These are phyloP conservation scores for Tarsius wallacei DNA, from an alignment of 2,797 vertebrate species.

Conservation along the genomic window DNA sequence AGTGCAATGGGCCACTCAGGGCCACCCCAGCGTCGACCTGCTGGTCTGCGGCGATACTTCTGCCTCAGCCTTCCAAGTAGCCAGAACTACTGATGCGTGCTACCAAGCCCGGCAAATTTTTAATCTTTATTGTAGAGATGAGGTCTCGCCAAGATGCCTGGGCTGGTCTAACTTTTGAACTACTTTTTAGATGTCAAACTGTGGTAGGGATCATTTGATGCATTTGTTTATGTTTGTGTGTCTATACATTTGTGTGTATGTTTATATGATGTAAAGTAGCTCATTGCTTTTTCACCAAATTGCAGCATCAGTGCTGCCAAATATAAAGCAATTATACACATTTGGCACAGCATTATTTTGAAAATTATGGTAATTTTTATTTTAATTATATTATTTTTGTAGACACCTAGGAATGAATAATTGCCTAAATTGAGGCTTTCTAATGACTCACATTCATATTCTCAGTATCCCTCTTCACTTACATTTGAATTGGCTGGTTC, in stretches of 20 bases:
- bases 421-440: background rate
- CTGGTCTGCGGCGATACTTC: too few species aligned
- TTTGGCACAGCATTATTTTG: background rate
- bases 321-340: background rate
- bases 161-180: background rate
- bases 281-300: background rate
- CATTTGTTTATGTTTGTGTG: background rate
- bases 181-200: background rate
- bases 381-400: background rate
- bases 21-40: too few species aligned
- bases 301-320: background rate
- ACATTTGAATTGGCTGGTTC: background rate
- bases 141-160: too few species aligned
- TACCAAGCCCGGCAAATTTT: too few species aligned
- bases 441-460: background rate
- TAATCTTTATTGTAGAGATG: too few species aligned
- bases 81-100: too few species aligned
- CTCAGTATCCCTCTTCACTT: background rate
- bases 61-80: too few species aligned
- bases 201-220: rapidly evolving
- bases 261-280: background rate
- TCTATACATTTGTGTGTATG: background rate
- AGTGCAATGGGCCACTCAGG: too few species aligned
- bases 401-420: constrained; percentile 9
- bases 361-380: background rate